These are phyloP conservation scores for Epirrita christyi DNA, from an alignment of 2,888 invertebrate genomes.

Conservation along the genomic window DNA sequence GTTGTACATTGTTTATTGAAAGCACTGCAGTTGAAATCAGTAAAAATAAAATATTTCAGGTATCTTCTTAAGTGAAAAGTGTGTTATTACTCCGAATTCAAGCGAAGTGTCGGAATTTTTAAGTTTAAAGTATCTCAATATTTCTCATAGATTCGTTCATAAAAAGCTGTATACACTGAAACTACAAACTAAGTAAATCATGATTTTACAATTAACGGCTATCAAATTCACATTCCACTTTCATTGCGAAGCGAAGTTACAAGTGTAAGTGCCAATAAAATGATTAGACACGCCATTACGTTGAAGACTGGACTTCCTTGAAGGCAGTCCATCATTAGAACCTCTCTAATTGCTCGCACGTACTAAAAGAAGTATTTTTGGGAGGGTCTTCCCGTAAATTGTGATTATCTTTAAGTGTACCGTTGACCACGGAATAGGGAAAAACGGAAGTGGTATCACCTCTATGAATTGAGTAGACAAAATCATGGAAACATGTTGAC, in stretches of 20 bases:
- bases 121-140: too few species aligned
- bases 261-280: slow-evolving; percentile 53
- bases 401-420: slow-evolving; percentile 82
- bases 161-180: background rate
- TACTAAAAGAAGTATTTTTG: slow-evolving; percentile 65
- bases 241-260: slow-evolving; percentile 42
- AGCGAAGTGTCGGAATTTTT: too few species aligned
- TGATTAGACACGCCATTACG: slow-evolving; percentile 56
- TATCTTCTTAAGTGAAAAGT: too few species aligned
- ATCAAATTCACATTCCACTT: slow-evolving; percentile 41
- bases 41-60: too few species aligned
- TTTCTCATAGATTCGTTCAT: too few species aligned
- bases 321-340: slow-evolving; percentile 66
- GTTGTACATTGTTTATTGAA: too few species aligned
- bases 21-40: too few species aligned
- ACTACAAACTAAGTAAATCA: background rate
- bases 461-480: background rate
- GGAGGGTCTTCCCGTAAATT: slow-evolving; percentile 76
- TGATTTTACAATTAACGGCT: slow-evolving; percentile 42
- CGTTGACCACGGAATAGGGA: slow-evolving; percentile 38
- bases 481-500: too few species aligned
- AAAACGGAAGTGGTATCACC: slow-evolving; percentile 11
- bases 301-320: slow-evolving; percentile 41
- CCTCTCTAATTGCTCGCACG: slow-evolving; percentile 70
- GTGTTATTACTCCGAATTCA: too few species aligned